Conservation (phyloP, 2,888 invertebrate genomes). For the Scaptomyza caliginosa region DNA sequence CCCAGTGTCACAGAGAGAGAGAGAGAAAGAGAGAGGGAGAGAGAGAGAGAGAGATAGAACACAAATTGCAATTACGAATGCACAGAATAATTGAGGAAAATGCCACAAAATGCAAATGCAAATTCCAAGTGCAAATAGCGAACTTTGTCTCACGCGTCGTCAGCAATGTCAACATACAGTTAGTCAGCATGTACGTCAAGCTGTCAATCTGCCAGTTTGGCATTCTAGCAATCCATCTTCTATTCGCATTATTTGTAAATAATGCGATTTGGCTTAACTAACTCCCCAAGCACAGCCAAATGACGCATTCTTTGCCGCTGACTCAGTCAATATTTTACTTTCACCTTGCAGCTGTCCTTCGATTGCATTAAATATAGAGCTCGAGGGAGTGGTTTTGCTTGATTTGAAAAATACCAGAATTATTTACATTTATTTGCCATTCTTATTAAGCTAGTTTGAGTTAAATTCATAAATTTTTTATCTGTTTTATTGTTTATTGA, state of each 20-base stretch:
- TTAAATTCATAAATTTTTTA: too few relatives aligned
- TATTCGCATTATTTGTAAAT: not conserved
- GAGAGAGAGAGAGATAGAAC: not conserved
- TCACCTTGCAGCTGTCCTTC: not conserved
- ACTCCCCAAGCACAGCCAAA: not conserved
- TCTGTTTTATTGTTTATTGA: too few relatives aligned
- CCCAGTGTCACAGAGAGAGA: not conserved
- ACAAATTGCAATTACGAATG: slow-evolving; percentile 45
- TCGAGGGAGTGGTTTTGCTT: too few relatives aligned
- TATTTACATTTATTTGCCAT: too few relatives aligned
- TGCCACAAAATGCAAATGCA: slow-evolving; percentile 39
- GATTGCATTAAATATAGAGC: too few relatives aligned
- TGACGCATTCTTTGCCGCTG: slow-evolving; percentile 7
- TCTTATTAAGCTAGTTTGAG: too few relatives aligned
- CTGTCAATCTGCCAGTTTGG: not conserved
- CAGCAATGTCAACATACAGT: slow-evolving; percentile 19
- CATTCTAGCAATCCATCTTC: not conserved
- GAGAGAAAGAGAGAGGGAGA: too few relatives aligned
- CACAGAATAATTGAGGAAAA: slow-evolving; percentile 38
- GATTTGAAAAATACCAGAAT: too few relatives aligned
- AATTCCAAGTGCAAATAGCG: slow-evolving; percentile 26
- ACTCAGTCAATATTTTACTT: not conserved
- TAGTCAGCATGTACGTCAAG: too few relatives aligned
- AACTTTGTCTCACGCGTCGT: not conserved
- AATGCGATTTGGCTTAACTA: slow-evolving; percentile 1